Evolutionary conservation across 2,113 vertebrate species (phyloP), one percentile per base, ranked within the genome.

Genomic region (Daubentonia madagascariensis): DNA sequence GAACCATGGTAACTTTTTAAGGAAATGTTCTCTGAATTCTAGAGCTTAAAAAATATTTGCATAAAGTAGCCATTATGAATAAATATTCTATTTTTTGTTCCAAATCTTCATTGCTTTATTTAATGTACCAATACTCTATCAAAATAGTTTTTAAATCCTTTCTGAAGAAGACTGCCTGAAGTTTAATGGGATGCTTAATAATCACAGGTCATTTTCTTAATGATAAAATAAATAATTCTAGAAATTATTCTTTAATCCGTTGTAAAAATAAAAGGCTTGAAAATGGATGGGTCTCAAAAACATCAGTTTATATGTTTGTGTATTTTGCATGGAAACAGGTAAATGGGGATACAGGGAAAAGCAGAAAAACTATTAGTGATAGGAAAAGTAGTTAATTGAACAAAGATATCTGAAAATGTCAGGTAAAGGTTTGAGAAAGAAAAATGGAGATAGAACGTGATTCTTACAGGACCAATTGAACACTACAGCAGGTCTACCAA

Each of bases 1-100:
- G 91, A 98, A 94, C 75, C 37, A 35, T 79, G 76, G 45, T 85
- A 95, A 97, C 43, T 96, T 97, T 97, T 95, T 73, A 97, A 92
- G 48, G 6, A 80, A 94, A 18, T 50, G 30, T 73, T 90, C 70
- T 96, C 16, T 67, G 48, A 88, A 95, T 95, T 87, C 17, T 83
- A 93, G 37, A 93, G 87, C 93, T 91, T 25, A 76, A 85, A 87
- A 72, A 11, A 76, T n/a, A 70, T 87, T 95, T 95, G 40, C 91
- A 81, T 80, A 76, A 93, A 61, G 20, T 85, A 93, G 30, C 8
- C 72, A 35, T 84, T 96, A 89, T 78, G 70, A 93, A 88, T 85
- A 93, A 91, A 84, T 81, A 80, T 63, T 43, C 22, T 28, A 86
- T 72, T 96, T 96, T 97, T 96, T 95, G 84, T 97, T 95, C 52